A percentile compares a stretch with the other conserved stretches of the same genome.
These are phyloP conservation scores for Zaprionus tsacasi DNA, from an alignment of 1,140 invertebrate genomes.

Conservation along the genomic window DNA sequence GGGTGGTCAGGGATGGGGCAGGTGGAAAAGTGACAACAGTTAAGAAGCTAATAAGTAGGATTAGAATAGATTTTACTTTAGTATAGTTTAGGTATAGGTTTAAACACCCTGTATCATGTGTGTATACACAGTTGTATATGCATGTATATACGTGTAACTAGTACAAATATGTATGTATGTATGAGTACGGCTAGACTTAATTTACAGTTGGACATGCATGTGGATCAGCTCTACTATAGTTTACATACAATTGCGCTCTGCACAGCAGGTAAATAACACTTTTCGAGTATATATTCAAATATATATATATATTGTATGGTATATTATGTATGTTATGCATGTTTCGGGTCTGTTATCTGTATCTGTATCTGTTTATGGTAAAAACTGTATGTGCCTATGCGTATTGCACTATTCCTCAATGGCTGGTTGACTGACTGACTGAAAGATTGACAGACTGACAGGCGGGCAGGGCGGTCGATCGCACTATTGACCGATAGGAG, in stretches of 20 bases:
- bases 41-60: constrained; percentile 64
- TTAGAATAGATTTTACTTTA: constrained; percentile 49
- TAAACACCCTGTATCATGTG: constrained; percentile 55
- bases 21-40: constrained; percentile 53
- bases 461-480: constrained; percentile 16
- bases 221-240: constrained; percentile 78
- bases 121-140: constrained; percentile 31
- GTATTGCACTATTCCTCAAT: constrained; percentile 77
- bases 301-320: constrained; percentile 40
- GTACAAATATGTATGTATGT: constrained; percentile 43
- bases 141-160: constrained; percentile 6
- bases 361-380: constrained; percentile 39
- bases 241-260: constrained; percentile 83
- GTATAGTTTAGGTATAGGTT: constrained; percentile 44
- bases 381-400: constrained; percentile 53
- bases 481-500: background rate
- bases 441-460: constrained; percentile 1
- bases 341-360: constrained; percentile 31
- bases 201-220: constrained; percentile 81
- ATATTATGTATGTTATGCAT: constrained; percentile 34
- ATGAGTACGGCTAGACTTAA: constrained; percentile 68
- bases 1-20: background rate
- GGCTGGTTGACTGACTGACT: constrained; percentile 50
- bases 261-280: constrained; percentile 84
- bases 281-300: constrained; percentile 80